phyloP scores from a whole-genome alignment of 2,888 invertebrate species.

The Drosophila robusta region DNA sequence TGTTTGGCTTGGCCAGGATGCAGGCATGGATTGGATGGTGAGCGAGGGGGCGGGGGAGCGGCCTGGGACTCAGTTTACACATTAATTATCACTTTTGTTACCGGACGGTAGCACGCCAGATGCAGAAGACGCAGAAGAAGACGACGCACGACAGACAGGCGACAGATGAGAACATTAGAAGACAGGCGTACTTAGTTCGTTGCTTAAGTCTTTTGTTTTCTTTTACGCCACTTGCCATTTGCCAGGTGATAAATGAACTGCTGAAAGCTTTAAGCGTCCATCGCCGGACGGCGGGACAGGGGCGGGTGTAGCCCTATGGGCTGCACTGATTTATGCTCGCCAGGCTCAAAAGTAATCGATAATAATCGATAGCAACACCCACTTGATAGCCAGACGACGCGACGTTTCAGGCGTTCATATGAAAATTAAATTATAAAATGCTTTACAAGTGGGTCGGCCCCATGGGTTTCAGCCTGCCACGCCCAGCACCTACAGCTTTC shows the following conservation, averaged over 20 bases:
- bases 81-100: slow-evolving; percentile 83
- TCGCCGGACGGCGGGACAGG: slow-evolving; percentile 31
- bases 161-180: slow-evolving; percentile 62
- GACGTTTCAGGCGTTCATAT: slow-evolving; percentile 63
- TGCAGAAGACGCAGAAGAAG: slow-evolving; percentile 24
- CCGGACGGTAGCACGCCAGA: slow-evolving; percentile 45
- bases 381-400: slow-evolving; percentile 56
- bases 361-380: slow-evolving; percentile 80
- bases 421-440: slow-evolving; percentile 85
- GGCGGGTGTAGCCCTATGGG: slow-evolving; percentile 24
- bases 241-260: slow-evolving; percentile 82
- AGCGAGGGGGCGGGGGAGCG: slow-evolving; percentile 10
- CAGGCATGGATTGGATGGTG: slow-evolving; percentile 32
- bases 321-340: slow-evolving; percentile 68
- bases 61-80: slow-evolving; percentile 79
- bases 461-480: slow-evolving; percentile 48
- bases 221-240: slow-evolving; percentile 42
- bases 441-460: slow-evolving; percentile 79
- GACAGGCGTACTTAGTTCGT: slow-evolving; percentile 64
- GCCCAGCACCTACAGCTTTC: slow-evolving; percentile 29
- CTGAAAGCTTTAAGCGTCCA: slow-evolving; percentile 67
- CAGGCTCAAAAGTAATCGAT: slow-evolving; percentile 72
- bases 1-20: slow-evolving; percentile 55
- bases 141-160: slow-evolving; percentile 44
- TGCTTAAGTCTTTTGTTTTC: slow-evolving; percentile 70